These are phyloP conservation scores for Axis porcinus DNA, from an alignment of 2,113 vertebrate genomes.

Conservation along the genomic window DNA sequence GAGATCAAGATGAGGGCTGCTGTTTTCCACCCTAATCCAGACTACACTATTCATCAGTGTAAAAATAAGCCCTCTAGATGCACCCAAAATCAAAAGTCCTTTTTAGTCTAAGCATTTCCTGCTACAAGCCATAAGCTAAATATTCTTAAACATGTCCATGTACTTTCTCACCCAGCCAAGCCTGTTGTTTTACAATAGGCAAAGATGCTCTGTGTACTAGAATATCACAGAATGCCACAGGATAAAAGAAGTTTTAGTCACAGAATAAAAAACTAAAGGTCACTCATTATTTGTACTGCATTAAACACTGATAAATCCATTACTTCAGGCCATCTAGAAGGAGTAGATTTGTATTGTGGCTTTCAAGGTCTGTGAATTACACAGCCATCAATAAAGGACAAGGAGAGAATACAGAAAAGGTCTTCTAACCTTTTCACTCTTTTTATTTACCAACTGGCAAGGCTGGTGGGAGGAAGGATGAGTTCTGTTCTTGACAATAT, in stretches of 20 bases:
- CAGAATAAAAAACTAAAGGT: constrained; percentile 63
- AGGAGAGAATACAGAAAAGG: constrained; percentile 79
- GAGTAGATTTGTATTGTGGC: constrained; percentile 83
- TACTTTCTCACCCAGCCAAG: not conserved
- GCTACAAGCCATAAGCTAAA: constrained; percentile 9
- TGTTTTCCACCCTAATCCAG: constrained; percentile 14
- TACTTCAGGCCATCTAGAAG: constrained; percentile 83
- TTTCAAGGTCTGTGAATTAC: constrained; percentile 80
- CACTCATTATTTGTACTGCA: constrained; percentile 78
- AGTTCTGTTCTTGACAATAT: constrained; percentile 29
- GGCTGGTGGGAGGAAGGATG: constrained; percentile 27
- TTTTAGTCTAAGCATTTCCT: constrained; percentile 6
- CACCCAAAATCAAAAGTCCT: not conserved
- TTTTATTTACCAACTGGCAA: constrained; percentile 64
- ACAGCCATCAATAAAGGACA: constrained; percentile 85
- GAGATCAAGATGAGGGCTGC: not conserved
- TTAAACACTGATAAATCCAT: constrained; percentile 86
- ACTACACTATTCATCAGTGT: not conserved
- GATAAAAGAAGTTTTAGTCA: constrained; percentile 18
- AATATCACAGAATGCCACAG: not conserved
- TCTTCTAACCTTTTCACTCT: constrained; percentile 65
- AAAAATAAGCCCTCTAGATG: not conserved
- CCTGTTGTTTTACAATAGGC: not conserved
- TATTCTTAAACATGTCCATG: not conserved
- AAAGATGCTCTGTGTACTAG: not conserved